Conservation (phyloP, 2,113 vertebrate species). For the Salvelinus sp. region DNA sequence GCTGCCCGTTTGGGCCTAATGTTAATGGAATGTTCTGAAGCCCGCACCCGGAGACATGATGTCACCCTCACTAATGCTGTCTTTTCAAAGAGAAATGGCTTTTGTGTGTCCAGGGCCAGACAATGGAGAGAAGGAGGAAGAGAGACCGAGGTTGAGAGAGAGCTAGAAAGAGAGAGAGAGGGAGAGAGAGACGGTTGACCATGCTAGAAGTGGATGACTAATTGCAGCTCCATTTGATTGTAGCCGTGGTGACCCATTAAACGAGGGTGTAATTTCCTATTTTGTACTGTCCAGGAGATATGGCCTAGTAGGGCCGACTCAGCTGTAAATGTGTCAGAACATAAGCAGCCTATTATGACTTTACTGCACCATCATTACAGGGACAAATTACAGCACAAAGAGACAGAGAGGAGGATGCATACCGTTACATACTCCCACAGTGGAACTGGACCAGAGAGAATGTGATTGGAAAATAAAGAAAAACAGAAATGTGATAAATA, state of each 20-base stretch:
- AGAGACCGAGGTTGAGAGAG: too few species aligned
- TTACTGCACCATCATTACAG: slow-evolving; percentile 40
- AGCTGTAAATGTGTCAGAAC: slow-evolving; percentile 59
- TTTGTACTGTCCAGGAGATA: slow-evolving; percentile 41
- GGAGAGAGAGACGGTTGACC: slow-evolving; percentile 21
- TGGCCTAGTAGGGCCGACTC: slow-evolving; percentile 32
- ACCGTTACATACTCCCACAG: slow-evolving; percentile 97
- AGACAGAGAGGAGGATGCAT: slow-evolving; percentile 28
- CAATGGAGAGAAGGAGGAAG: slow-evolving; percentile 39
- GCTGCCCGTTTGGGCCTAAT: slow-evolving; percentile 64
- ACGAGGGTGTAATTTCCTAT: slow-evolving; percentile 16
- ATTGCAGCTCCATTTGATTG: slow-evolving; percentile 50
- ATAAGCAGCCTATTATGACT: slow-evolving; percentile 48
- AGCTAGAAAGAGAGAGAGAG: too few species aligned
- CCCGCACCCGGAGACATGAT: slow-evolving; percentile 69
- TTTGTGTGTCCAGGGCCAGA: slow-evolving; percentile 65
- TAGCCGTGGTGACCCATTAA: slow-evolving; percentile 53
- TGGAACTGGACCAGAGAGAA: slow-evolving; percentile 96
- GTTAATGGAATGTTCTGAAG: slow-evolving; percentile 77
- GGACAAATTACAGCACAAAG: slow-evolving; percentile 30
- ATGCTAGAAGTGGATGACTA: slow-evolving; percentile 34
- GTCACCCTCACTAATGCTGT: slow-evolving; percentile 65
- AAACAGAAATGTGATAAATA: background rate
- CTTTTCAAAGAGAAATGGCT: slow-evolving; percentile 67
- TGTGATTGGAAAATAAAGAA: slow-evolving; percentile 83